Conservation (phyloP, 2,888 invertebrate species). For the Lithophane leautieri region DNA sequence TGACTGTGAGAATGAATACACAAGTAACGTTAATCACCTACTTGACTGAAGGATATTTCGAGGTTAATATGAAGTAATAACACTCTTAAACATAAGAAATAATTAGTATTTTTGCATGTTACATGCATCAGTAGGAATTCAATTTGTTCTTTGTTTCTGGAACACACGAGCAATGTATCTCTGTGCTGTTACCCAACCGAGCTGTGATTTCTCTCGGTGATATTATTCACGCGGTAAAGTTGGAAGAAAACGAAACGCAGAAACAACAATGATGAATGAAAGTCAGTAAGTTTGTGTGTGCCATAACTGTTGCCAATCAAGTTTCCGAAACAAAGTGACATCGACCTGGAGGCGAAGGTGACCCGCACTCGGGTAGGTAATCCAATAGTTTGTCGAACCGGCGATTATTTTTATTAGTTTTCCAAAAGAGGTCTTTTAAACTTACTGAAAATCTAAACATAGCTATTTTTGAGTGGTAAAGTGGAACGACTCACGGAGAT, state of each 20-base stretch:
- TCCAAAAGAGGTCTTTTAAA: constrained; percentile 64
- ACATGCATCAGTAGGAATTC: constrained; percentile 38
- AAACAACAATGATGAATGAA: constrained; percentile 81
- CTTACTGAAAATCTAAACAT: constrained; percentile 40
- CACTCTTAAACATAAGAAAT: constrained; percentile 50
- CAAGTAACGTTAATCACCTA: constrained; percentile 76
- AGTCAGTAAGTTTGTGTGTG: constrained; percentile 76
- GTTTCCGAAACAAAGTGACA: constrained; percentile 89
- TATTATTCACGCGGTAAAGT: constrained; percentile 50
- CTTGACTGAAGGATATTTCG: constrained; percentile 73
- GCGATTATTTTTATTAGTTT: constrained; percentile 69
- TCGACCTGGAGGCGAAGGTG: constrained; percentile 88
- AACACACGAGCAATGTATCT: constrained; percentile 43
- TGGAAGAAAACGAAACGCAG: constrained; percentile 60
- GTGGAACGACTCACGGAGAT: neutral
- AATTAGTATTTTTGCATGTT: constrained; percentile 53
- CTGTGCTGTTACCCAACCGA: constrained; percentile 37
- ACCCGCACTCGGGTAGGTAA: constrained; percentile 78
- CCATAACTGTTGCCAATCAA: constrained; percentile 85
- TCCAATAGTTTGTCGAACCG: constrained; percentile 84
- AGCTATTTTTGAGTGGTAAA: neutral
- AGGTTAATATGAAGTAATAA: constrained; percentile 67
- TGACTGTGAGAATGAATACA: constrained; percentile 79
- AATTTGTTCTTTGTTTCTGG: constrained; percentile 47
- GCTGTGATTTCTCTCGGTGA: constrained; percentile 62